Base-by-base conservation (phyloP, 2,888 invertebrate species). In the Cheilosia urbana region DNA sequence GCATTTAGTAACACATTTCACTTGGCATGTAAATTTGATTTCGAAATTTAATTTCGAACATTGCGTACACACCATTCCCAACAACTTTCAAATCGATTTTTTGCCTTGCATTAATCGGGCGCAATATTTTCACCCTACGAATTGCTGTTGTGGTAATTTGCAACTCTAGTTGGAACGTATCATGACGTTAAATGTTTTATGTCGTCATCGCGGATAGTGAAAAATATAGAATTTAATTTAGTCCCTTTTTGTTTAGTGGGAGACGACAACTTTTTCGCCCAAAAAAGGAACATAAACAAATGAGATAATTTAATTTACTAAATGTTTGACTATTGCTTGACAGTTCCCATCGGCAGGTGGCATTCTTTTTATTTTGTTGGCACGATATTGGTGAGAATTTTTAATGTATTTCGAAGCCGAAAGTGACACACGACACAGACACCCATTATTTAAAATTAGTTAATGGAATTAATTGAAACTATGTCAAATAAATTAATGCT, bases 351-450 rank as follows among this genome's bases (percentile, higher is more conserved):
- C 30, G 53, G 15, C 53, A 53, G 30, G 15, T n/a, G n/a, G n/a
- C 4, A 13, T 51, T 21, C 13, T 51, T 15, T 11, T 13, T 51
- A 17, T 88, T 88, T 81, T 88, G 87, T 81, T 88, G 71, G 88
- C 75, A 47, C 73, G 71, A 24, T 34, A 24, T 34, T 84, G 80
- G 85, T 77, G 89, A 88, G 89, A 87, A 80, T 89, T 73, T 88
- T 87, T 88, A 71, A 82, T 81, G 87, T 76, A 88, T 87, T 89
- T 80, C 84, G 88, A 88, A 88, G 80, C 77, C 87, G 85, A 88
- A 90, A 89, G 87, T 88, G 88, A 72, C 72, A 72, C 71, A 62
- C 51, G 51, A 62, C 62, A 72, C 40, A 62, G 62, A 53, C 42
- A 62, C 19, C n/a, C 15, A 65, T 65, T 37, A 49, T 37, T 65